A percentile compares a stretch with the other conserved stretches of the same genome.
phyloP scores from a whole-genome alignment of 2,113 vertebrate genomes.

The rabbit (Oryctolagus cuniculus) region mOryCun1.1 NC_091442.1:73539501-73540000 shows the following conservation, averaged over 20 bases:
- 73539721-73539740: not conserved
- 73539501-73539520: not conserved
- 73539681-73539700: constrained; percentile 27
- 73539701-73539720: not conserved
- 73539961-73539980: not conserved
- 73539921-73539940: not conserved
- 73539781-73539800: not conserved
- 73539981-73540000: constrained; percentile 2
- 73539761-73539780: not conserved
- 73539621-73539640: not conserved
- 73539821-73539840: not conserved
- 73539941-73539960: not conserved
- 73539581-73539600: not conserved
- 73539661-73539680: not conserved
- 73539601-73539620: not conserved
- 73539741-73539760: constrained; percentile 23
- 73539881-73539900: not conserved
- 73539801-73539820: not conserved
- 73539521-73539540: not conserved
- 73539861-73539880: not conserved
- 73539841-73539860: not conserved
- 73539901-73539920: constrained; percentile 28
- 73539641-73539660: not conserved
- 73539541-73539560: not conserved
- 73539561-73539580: not conserved